These are phyloP conservation scores for Zaprionus capensis DNA, from an alignment of 1,140 invertebrate species.

Conservation along the genomic window DNA sequence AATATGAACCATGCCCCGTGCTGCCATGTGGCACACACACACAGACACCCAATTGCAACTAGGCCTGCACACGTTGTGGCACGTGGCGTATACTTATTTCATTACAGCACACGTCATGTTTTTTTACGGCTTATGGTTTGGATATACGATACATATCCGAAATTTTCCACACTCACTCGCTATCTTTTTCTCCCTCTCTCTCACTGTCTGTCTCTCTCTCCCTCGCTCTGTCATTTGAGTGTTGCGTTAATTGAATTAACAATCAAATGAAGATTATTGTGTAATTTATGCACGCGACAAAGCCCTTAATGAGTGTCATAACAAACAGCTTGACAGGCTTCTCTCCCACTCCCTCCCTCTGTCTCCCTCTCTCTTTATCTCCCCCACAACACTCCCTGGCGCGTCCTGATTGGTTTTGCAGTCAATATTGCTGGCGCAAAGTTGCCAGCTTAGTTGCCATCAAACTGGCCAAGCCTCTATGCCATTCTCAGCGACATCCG, in stretches of 20 bases:
- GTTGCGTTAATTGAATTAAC: constrained; percentile 74
- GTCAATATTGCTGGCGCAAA: constrained; percentile 18
- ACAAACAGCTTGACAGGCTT: constrained; percentile 15
- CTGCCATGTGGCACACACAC: constrained; percentile 41
- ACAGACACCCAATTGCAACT: background rate
- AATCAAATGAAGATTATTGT: constrained; percentile 74
- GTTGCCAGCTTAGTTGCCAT: constrained; percentile 29
- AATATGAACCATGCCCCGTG: background rate
- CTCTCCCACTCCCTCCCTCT: background rate
- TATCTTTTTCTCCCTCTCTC: background rate
- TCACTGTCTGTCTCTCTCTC: background rate
- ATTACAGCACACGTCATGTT: constrained; percentile 54
- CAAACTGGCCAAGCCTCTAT: constrained; percentile 23
- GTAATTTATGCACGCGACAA: constrained; percentile 69
- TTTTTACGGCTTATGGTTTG: constrained; percentile 61
- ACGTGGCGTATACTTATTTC: constrained; percentile 68
- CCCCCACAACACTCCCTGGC: too few species aligned
- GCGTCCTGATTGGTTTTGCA: constrained; percentile 8
- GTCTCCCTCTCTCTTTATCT: background rate
- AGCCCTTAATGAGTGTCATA: constrained; percentile 61
- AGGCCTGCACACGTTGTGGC: constrained; percentile 38
- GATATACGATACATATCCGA: constrained; percentile 17
- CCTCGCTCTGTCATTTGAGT: constrained; percentile 27
- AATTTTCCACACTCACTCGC: constrained; percentile 31
- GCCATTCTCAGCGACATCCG: constrained; percentile 49